Conservation (phyloP, 1,140 invertebrate species). For the Temnothorax curvispinosus region DNA sequence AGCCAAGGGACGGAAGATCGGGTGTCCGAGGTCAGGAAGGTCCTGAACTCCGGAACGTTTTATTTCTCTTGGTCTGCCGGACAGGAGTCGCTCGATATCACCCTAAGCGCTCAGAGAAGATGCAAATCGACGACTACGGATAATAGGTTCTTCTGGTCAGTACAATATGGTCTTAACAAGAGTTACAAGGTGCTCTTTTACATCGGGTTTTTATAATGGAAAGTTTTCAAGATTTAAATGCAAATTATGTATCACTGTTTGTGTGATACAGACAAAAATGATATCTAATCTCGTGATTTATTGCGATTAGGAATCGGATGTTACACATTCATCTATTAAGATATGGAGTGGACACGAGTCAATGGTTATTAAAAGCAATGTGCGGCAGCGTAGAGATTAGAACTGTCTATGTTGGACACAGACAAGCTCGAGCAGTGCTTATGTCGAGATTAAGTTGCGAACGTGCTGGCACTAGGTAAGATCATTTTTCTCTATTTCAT, state of each 20-base stretch:
- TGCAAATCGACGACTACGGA: constrained; percentile 93
- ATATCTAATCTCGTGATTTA: constrained; percentile 26
- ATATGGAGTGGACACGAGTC: constrained; percentile 94
- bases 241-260: neutral
- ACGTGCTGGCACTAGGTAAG: constrained; percentile 94
- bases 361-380: constrained; percentile 97
- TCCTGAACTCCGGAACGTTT: constrained; percentile 98
- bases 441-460: constrained; percentile 98
- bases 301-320: constrained; percentile 92
- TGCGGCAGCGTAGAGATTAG: constrained; percentile 98
- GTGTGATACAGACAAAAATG: neutral
- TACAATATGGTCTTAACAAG: neutral
- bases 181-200: neutral
- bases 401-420: constrained; percentile 97
- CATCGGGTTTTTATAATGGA: neutral
- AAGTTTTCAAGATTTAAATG: neutral
- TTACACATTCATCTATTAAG: constrained; percentile 96
- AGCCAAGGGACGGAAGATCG: constrained; percentile 92
- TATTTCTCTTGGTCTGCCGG: constrained; percentile 94
- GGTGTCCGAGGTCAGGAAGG: constrained; percentile 92
- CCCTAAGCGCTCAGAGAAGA: constrained; percentile 95
- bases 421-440: constrained; percentile 96
- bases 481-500: constrained; percentile 18
- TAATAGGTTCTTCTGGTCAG: constrained; percentile 97
- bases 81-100: constrained; percentile 92